Conservation (phyloP, 2,113 vertebrate species). For the Zeus faber region DNA sequence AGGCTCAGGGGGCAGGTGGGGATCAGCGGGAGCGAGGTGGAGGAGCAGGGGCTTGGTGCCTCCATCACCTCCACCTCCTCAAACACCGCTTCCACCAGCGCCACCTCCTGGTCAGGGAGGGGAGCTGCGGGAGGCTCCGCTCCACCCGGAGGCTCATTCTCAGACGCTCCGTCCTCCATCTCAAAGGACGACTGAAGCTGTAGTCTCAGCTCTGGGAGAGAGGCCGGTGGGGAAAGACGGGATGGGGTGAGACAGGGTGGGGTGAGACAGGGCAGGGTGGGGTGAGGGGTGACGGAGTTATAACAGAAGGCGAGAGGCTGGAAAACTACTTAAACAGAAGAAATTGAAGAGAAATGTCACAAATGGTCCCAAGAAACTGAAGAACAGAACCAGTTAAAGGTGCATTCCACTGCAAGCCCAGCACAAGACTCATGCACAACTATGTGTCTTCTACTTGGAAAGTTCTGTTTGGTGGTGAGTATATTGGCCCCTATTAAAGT, state of each 20-base stretch:
- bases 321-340: background rate
- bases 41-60: background rate
- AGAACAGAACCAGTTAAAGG: too few relatives aligned
- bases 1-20: slow-evolving; percentile 51
- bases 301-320: background rate
- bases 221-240: background rate
- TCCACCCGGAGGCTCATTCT: slow-evolving; percentile 33
- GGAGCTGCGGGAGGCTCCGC: slow-evolving; percentile 23
- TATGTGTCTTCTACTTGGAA: too few relatives aligned
- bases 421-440: too few relatives aligned
- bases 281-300: background rate
- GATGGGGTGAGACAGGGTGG: background rate
- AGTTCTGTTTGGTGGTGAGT: too few relatives aligned
- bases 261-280: background rate
- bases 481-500: too few relatives aligned
- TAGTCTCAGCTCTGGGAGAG: slow-evolving; percentile 72
- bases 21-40: slow-evolving; percentile 4
- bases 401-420: too few relatives aligned
- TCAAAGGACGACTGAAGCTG: slow-evolving; percentile 74
- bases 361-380: too few relatives aligned
- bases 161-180: slow-evolving; percentile 53
- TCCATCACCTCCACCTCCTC: too few relatives aligned
- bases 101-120: slow-evolving; percentile 14
- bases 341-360: too few relatives aligned
- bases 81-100: background rate